These are phyloP conservation scores for Mimachlamys varia DNA, from an alignment of 2,888 invertebrate species.

Conservation along the genomic window DNA sequence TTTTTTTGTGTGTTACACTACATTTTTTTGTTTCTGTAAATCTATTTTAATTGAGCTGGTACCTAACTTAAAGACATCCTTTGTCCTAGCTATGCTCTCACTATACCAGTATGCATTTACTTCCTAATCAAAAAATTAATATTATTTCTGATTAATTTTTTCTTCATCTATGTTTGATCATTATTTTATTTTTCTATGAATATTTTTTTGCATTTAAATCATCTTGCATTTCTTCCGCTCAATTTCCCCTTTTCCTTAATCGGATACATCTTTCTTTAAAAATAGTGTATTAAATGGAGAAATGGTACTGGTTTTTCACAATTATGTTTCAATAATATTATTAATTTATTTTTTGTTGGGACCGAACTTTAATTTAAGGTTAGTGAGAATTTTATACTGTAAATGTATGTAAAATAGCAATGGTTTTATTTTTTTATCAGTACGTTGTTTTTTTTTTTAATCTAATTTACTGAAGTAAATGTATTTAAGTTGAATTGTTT, in stretches of 20 bases:
- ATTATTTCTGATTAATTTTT: not conserved
- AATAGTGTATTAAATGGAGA: not conserved
- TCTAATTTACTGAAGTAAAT: not conserved
- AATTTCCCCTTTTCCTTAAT: not conserved
- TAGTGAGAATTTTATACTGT: not conserved
- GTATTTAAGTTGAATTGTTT: not conserved
- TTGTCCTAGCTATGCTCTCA: constrained; percentile 12
- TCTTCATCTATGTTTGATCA: not conserved
- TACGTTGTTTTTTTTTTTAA: not conserved
- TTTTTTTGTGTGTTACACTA: not conserved
- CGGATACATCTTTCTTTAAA: not conserved
- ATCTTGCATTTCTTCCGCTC: not conserved
- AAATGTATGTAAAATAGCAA: not conserved
- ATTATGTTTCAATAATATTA: not conserved
- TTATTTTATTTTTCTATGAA: not conserved
- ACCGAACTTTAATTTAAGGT: not conserved
- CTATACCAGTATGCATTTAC: constrained; percentile 16
- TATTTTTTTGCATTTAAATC: not conserved
- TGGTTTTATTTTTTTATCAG: not conserved
- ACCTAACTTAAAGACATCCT: not conserved
- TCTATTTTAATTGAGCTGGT: not conserved
- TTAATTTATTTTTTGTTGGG: constrained; percentile 9
- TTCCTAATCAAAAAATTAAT: not conserved
- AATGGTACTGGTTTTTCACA: not conserved
- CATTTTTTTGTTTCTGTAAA: not conserved